A percentile compares a stretch with the other conserved stretches of the same genome.
Evolutionary conservation across 1,140 invertebrate genomes (phyloP).

Genomic region (Procambarus virginalis): DNA sequence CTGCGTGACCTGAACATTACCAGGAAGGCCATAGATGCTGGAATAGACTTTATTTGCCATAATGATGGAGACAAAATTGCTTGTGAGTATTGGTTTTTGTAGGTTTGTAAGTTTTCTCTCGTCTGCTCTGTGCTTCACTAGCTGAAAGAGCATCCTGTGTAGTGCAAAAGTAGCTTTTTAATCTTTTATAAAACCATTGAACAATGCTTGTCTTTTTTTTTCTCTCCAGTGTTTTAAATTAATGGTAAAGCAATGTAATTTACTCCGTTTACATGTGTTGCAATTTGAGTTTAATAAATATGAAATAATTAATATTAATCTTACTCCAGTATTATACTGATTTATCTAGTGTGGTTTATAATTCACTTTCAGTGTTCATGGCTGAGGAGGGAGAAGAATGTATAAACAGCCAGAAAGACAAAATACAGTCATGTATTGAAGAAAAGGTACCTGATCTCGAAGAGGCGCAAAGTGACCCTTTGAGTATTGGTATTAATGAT

Average conservation of each 20-base stretch:
- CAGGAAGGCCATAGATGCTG: conserved; percentile 57
- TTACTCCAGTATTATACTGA: too few species aligned
- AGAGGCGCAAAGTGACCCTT: conserved; percentile 4
- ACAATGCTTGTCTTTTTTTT: too few species aligned
- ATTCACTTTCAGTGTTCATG: conserved; percentile 64
- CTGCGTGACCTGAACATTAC: conserved; percentile 51
- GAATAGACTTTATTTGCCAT: conserved; percentile 65
- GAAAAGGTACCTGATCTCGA: conserved; percentile 53
- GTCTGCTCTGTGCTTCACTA: too few species aligned
- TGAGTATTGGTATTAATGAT: not conserved
- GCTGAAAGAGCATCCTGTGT: too few species aligned
- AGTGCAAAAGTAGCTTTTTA: too few species aligned
- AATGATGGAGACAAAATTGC: conserved; percentile 68
- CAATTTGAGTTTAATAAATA: too few species aligned
- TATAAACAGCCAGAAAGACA: conserved; percentile 42
- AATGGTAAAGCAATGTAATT: too few species aligned
- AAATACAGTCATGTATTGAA: conserved; percentile 44
- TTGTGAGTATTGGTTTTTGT: conserved; percentile 35
- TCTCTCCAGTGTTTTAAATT: too few species aligned
- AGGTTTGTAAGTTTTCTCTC: not conserved
- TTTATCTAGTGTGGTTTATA: not conserved
- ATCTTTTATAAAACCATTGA: too few species aligned
- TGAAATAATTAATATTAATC: too few species aligned
- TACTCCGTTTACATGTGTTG: too few species aligned
- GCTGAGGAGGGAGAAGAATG: conserved; percentile 63